Base-by-base conservation (phyloP, 2,113 vertebrate species). In the Crotalus viridis region DNA sequence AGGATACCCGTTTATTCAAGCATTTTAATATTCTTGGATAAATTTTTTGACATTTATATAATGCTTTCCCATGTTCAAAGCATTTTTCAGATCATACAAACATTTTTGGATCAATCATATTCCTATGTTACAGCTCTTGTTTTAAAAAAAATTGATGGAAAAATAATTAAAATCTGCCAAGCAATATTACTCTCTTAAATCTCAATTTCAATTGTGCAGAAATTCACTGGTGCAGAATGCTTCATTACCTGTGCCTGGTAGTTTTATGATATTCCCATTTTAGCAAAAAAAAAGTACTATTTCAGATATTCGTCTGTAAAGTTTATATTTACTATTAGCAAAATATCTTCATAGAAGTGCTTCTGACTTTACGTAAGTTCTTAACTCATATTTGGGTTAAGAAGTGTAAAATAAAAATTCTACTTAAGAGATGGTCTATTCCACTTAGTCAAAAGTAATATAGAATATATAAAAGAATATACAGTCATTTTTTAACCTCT, bases 311-410 rank as follows among this genome's bases (percentile, higher is more conserved):
- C 17, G 2, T 94, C 52, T 54, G 64, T 19, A 55, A 89, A 59
- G 74, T 93, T 88, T 24, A 54, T 52, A 91, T 94, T 85, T 91
- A 88, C 24, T 87, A 93, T 39, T 51, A 1, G 81, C 2, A 10
- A 64, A 88, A 88, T 33, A 24, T 6, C 74, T 28, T 61, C 81
- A 57, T 48, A 93, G 56, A 52, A 59, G 85, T 46, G 90, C 48
- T 90, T 95, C 94, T 93, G 8, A 93, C 46, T 92, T 33, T 28
- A 93, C 85, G 22, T 22, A 17, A 59, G 22, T 59, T 59, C 57
- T 24, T 59, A 59, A 59, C 8, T 22, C 57, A 59, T 59, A 59
- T 59, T 59, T 26, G 22, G 22, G 22, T 89, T 48, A 48, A 64
- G 28, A 33, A 51, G 28, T 57, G 17, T 13, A 61, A 17, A 87